A percentile compares a stretch with the other conserved stretches of the same genome.
phyloP scores from a whole-genome alignment of 2,888 invertebrate genomes.

The Encarsia formosa region DNA sequence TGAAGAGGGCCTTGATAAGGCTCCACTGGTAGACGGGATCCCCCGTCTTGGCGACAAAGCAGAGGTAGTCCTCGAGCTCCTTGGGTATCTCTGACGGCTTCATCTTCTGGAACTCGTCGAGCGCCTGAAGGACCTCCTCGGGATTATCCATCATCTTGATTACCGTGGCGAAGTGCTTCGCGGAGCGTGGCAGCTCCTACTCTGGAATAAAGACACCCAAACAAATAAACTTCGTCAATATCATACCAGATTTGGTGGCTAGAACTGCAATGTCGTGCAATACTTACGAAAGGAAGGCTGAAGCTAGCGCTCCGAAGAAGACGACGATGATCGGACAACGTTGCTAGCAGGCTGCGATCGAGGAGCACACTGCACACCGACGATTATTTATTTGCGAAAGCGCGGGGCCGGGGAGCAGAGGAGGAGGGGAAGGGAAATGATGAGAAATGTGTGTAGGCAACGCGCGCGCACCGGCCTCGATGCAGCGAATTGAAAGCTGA shows the following conservation, averaged over 20 bases:
- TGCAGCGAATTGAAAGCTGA: too few species aligned
- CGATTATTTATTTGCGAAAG: conserved; percentile 12
- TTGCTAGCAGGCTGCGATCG: conserved; percentile 1
- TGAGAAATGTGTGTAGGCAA: too few species aligned
- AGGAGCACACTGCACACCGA: too few species aligned
- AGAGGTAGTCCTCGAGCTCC: conserved; percentile 83
- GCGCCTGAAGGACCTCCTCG: conserved; percentile 76
- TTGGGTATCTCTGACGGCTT: conserved; percentile 78
- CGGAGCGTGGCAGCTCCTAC: background rate
- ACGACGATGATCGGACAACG: conserved; percentile 5
- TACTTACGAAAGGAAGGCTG: too few species aligned
- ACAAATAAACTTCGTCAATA: background rate
- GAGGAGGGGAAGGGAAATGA: conserved; percentile 1
- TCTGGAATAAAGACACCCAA: background rate
- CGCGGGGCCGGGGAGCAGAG: too few species aligned
- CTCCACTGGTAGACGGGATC: conserved; percentile 93
- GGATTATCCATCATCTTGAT: conserved; percentile 69
- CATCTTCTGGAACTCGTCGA: conserved; percentile 79
- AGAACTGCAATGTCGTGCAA: too few species aligned
- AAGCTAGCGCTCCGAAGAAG: background rate
- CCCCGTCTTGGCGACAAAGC: conserved; percentile 88
- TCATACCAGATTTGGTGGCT: too few species aligned
- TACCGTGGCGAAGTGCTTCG: background rate
- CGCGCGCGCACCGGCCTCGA: too few species aligned
- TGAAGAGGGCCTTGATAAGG: conserved; percentile 79